These are phyloP conservation scores for Helostoma temminkii DNA, from an alignment of 2,797 vertebrate species.

Conservation along the genomic window DNA sequence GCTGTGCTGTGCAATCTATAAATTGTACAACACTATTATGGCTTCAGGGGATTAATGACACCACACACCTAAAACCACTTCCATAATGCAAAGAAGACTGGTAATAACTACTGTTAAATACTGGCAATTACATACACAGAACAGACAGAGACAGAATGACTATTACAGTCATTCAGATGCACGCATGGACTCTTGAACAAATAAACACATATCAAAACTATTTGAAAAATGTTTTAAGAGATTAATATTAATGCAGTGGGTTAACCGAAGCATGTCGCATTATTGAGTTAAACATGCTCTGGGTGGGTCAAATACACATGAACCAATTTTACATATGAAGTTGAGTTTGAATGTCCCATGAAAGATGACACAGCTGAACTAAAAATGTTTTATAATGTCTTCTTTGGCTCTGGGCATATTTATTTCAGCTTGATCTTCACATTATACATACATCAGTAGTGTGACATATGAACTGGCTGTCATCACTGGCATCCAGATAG, in stretches of 20 bases:
- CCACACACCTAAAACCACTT: slow-evolving; percentile 28
- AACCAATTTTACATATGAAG: not conserved
- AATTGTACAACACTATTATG: slow-evolving; percentile 20
- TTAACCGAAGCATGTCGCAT: not conserved
- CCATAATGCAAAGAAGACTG: slow-evolving; percentile 1
- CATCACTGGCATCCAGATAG: slow-evolving; percentile 34
- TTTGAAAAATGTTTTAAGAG: not conserved
- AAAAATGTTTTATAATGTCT: not conserved
- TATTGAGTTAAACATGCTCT: not conserved
- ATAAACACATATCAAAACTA: slow-evolving; percentile 17
- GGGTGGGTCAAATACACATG: not conserved
- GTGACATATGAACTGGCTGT: slow-evolving; percentile 36
- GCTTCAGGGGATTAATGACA: slow-evolving; percentile 26
- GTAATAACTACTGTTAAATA: slow-evolving; percentile 18
- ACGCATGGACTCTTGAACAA: slow-evolving; percentile 7
- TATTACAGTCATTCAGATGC: slow-evolving; percentile 16
- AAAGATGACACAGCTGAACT: not conserved
- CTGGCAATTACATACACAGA: slow-evolving; percentile 24
- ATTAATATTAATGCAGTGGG: not conserved
- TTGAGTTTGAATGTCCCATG: not conserved
- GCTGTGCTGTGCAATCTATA: slow-evolving; percentile 28
- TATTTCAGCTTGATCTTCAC: not conserved
- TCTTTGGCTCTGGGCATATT: not conserved
- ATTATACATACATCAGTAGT: not conserved
- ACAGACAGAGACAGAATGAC: slow-evolving; percentile 8